Base-by-base conservation (phyloP, 2,888 invertebrate species). In the Epistrophe eligans region DNA sequence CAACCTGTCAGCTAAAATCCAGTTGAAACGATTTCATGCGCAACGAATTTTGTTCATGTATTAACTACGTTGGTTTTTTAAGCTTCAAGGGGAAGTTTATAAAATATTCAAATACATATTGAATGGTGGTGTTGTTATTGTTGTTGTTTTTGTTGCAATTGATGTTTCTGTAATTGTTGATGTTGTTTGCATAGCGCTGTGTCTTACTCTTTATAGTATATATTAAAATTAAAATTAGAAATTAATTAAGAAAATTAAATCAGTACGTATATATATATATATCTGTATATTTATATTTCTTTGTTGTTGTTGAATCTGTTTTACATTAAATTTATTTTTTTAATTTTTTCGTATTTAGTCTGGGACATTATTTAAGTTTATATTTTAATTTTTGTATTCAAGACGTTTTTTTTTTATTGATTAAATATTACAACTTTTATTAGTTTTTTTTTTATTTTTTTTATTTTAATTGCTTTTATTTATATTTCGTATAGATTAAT, bases 141-240 rank as follows among this genome's bases (percentile, higher is more conserved):
- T 77, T 76, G 76, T 52, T 85, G 67, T 52, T 70, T 35, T 79
- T 66, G 62, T 64, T 79, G 55, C 62, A 52, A 48, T 45, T 58
- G 38, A 13, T 72, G 43, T 72, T 72, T 28, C 13, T 72, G 72
- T 79, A 60, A 60, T 73, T 83, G 71, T 79, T 74, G 74, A 74
- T 87, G 87, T 79, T 87, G 83, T 83, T 87, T 83, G 87, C 87
- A 87, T 87, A 76, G 60, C 85, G 87, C 74, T 83, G 87, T 87
- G 87, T 87, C 60, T 83, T 79, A 62, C 58, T 79, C 87, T 87
- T 87, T 43, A 72, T 24, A 24, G 24, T 24, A 24, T 24, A 73
- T 50, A 57, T 70, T 66, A 48, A 83, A 87, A 83, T 83, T 24
- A 83, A 87, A 87, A 83, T 79, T 77, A 83, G 76, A 83, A 87